A percentile compares a stretch with the other conserved stretches of the same genome.
Conservation (phyloP, 2,888 invertebrate species). For the Zelleria hepariella region DNA sequence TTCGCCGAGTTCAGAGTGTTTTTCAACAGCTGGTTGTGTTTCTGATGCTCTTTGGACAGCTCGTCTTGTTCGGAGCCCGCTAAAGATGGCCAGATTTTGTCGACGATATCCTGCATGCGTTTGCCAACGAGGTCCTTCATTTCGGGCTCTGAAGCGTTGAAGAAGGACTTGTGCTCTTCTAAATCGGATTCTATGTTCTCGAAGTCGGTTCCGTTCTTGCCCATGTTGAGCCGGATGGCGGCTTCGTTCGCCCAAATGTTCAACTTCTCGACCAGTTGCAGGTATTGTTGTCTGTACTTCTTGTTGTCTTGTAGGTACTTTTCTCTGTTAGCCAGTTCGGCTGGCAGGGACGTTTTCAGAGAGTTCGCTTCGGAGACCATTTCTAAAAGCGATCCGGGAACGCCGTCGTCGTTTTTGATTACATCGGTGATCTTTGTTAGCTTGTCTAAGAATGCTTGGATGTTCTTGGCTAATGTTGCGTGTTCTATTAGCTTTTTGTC, state of each 20-base stretch:
- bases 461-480: constrained; percentile 75
- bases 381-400: constrained; percentile 85
- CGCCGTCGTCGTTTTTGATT: constrained; percentile 80
- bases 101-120: constrained; percentile 85
- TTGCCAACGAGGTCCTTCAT: constrained; percentile 86
- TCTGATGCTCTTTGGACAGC: constrained; percentile 84
- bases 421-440: constrained; percentile 79
- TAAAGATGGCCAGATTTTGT: constrained; percentile 90
- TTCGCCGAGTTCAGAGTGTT: constrained; percentile 88
- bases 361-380: constrained; percentile 89
- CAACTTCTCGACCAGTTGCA: constrained; percentile 81
- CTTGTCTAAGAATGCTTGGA: constrained; percentile 79
- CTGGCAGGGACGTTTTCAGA: constrained; percentile 81
- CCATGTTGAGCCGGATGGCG: constrained; percentile 80
- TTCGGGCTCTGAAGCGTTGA: constrained; percentile 79
- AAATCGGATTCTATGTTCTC: constrained; percentile 86
- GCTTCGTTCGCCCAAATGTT: constrained; percentile 89
- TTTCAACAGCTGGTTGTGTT: constrained; percentile 84
- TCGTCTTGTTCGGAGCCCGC: constrained; percentile 86
- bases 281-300: constrained; percentile 82
- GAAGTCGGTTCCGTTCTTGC: constrained; percentile 90
- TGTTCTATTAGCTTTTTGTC: constrained; percentile 87
- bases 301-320: constrained; percentile 86
- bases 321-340: constrained; percentile 84
- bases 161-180: constrained; percentile 90